Base-by-base conservation (phyloP, 1,140 invertebrate genomes). In the Adelges cooleyi region DNA sequence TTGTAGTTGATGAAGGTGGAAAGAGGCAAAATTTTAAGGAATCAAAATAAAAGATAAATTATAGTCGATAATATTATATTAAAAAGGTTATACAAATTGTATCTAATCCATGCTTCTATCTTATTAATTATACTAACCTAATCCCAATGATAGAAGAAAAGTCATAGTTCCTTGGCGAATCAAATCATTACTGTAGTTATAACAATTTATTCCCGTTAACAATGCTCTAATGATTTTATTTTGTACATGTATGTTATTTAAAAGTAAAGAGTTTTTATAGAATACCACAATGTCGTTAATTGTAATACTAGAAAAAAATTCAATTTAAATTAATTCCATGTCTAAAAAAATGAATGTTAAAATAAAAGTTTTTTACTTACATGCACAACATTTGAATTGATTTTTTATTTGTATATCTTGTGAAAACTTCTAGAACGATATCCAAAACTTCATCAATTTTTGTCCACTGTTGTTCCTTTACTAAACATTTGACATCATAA, bases 91-190 rank as follows among this genome's bases (percentile, higher is more conserved):
- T n/a, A n/a, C n/a, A n/a, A n/a, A n/a, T n/a, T n/a, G n/a, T n/a
- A n/a, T n/a, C n/a, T n/a, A n/a, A n/a, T n/a, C n/a, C n/a, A n/a
- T n/a, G n/a, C n/a, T n/a, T n/a, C n/a, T n/a, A n/a, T n/a, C n/a
- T n/a, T n/a, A n/a, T n/a, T n/a, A n/a, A 49, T 59, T 25, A 65
- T 25, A 83, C 85, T 80, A 80, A 95, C 91, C 72, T 97, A 89
- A 81, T 98, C 94, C 69, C 85, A 81, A 22, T 94, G 94, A 95
- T 76, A 96, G 91, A 72, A 91, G 96, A 5, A 97, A 78, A 1
- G 91, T 94, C 49, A 98, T 79, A 75, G 92, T 96, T 49, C 92
- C 91, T 78, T 98, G 97, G 54, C 92, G 79, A 81, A 96, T 88
- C 90, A 97, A 94, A 8, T 88, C 92, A 68, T 89, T 84, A 73